Evolutionary conservation across 2,888 invertebrate genomes (phyloP).

Genomic region (Ormyrus labotus): DNA sequence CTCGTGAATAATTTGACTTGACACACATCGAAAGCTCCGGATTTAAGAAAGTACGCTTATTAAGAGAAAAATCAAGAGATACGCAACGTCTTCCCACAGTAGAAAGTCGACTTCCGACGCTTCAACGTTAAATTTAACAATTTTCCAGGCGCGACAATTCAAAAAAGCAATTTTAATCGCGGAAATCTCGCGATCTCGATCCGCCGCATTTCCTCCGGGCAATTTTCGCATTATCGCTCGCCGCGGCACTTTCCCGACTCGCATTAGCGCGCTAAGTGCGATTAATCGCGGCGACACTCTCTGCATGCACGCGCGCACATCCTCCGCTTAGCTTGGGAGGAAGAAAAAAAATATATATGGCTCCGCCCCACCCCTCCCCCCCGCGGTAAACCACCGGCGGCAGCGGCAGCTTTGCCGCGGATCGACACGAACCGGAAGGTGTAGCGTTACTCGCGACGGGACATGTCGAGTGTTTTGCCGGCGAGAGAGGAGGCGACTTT

Average conservation of each 20-base stretch:
- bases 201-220: not conserved
- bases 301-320: not conserved
- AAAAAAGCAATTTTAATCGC: too few species aligned
- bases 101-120: too few species aligned
- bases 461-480: not conserved
- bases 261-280: not conserved
- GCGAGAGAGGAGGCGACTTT: not conserved
- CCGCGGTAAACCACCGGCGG: slow-evolving; percentile 34
- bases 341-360: not conserved
- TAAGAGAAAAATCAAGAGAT: too few species aligned
- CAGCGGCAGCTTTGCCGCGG: slow-evolving; percentile 22
- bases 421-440: slow-evolving; percentile 39
- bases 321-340: not conserved
- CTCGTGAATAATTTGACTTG: too few species aligned
- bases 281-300: not conserved
- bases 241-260: not conserved
- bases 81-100: too few species aligned
- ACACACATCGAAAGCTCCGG: too few species aligned
- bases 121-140: too few species aligned
- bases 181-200: too few species aligned
- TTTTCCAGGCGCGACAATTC: too few species aligned
- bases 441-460: slow-evolving; percentile 23
- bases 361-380: not conserved
- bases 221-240: not conserved
- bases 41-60: too few species aligned